Base-by-base conservation (phyloP, 2,888 invertebrate genomes). In the Ichneumon xanthorius region DNA sequence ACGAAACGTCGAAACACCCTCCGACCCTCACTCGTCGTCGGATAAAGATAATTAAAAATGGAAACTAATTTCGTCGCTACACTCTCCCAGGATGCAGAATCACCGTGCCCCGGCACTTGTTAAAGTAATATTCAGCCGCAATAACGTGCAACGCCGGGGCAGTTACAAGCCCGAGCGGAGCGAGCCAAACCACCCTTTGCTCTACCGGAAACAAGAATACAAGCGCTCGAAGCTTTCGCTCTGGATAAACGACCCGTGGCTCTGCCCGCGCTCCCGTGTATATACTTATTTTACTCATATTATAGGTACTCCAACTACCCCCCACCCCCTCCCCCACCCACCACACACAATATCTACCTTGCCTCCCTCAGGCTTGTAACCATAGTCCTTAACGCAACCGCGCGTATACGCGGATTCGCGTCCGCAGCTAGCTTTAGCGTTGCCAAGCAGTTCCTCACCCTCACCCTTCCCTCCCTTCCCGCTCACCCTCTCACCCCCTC, bases 11-110 rank as follows among this genome's bases (percentile, higher is more conserved):
- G 55, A 61, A 37, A 67, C 30, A 55, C 48, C 53, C 45, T 22
- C 30, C 16, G 33, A 14, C 45, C 72, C 37, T 71, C 26, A 37
- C n/a, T 58, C 11, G 19, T 22, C 58, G 48, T 33, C 53, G 82
- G 79, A 82, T 80, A 76, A 85, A 80, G 84, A 86, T 89, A 89
- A 90, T 89, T 89, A 90, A 90, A 90, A 90, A 88, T 87, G 89
- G 84, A 89, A 89, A 89, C 88, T 90, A 90, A 90, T 90, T 89
- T 88, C 85, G 84, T 87, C 87, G 87, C 61, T 76, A 81, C 73
- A 73, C 77, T 75, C 14, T 16, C 4, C 14, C 70, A 37, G 53
- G 70, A 61, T 16, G 11, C 68, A 50, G 78, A 80, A 85, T 82
- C 71, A 79, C 71, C 79, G 50, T 84, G 82, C 81, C 61, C 26